phyloP scores from a whole-genome alignment of 2,888 invertebrate genomes.

The Phragmatobia fuliginosa region DNA sequence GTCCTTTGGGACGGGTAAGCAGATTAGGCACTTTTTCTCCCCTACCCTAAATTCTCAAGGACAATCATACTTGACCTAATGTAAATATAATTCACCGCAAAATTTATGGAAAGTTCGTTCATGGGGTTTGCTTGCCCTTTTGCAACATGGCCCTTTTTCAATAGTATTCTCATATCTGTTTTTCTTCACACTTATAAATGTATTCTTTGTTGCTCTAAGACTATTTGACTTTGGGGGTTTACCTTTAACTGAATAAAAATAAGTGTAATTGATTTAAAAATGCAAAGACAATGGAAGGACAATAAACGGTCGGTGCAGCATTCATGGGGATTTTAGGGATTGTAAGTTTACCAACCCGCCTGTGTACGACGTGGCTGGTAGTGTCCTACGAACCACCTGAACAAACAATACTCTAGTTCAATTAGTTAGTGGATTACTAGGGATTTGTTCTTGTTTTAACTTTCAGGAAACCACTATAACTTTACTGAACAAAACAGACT shows the following conservation, averaged over 20 bases:
- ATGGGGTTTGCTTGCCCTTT: constrained; percentile 41
- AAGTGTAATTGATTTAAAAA: constrained; percentile 33
- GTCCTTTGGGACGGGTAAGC: constrained; percentile 24
- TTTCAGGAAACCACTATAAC: constrained; percentile 29
- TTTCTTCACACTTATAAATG: constrained; percentile 24
- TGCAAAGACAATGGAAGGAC: constrained; percentile 53
- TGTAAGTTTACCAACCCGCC: constrained; percentile 45
- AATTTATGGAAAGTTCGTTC: constrained; percentile 45
- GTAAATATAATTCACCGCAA: constrained; percentile 50
- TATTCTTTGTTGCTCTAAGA: constrained; percentile 34
- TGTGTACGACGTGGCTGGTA: constrained; percentile 19
- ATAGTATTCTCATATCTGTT: constrained; percentile 23
- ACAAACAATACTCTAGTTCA: constrained; percentile 70
- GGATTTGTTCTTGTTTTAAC: constrained; percentile 46
- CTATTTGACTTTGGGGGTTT: constrained; percentile 36
- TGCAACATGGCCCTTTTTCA: constrained; percentile 23
- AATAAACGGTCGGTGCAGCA: constrained; percentile 35
- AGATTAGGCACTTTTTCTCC: constrained; percentile 42
- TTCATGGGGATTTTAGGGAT: constrained; percentile 17
- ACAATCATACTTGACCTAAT: constrained; percentile 57
- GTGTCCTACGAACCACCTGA: constrained; percentile 55
- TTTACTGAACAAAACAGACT: no score
- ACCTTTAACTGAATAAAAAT: constrained; percentile 34
- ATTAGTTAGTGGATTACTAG: constrained; percentile 55
- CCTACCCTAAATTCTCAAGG: constrained; percentile 42